phyloP scores from a whole-genome alignment of 2,888 invertebrate species.

The Aporophyla lueneburgensis region DNA sequence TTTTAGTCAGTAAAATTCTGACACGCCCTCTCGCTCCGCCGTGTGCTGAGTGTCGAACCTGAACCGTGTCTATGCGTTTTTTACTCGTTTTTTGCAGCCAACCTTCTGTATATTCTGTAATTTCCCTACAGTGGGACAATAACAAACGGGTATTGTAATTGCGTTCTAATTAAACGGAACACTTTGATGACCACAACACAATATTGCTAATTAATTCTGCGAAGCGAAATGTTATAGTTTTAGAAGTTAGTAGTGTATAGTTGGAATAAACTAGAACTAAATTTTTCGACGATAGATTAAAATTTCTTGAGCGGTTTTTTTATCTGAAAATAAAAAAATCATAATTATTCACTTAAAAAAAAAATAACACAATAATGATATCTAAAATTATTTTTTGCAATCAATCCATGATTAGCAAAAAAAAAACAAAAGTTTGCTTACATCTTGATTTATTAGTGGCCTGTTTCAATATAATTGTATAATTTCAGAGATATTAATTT shows the following conservation, averaged over 20 bases:
- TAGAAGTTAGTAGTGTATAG: not conserved
- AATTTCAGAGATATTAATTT: not conserved
- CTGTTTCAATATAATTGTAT: not conserved
- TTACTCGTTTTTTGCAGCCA: not conserved
- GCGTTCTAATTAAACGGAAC: not conserved
- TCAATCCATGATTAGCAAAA: too few species aligned
- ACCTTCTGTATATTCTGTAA: not conserved
- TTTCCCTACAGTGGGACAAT: not conserved
- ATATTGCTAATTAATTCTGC: not conserved
- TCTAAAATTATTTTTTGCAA: too few species aligned
- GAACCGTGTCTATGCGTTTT: not conserved
- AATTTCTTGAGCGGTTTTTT: too few species aligned
- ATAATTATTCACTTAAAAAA: too few species aligned
- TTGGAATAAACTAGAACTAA: not conserved
- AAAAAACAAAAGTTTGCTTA: too few species aligned
- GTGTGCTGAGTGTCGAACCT: too few species aligned
- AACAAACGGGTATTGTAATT: not conserved
- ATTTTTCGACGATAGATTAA: not conserved
- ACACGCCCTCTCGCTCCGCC: too few species aligned
- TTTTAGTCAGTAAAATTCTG: too few species aligned
- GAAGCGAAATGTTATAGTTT: not conserved
- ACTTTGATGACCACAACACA: conserved; percentile 1
- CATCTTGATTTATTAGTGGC: not conserved
- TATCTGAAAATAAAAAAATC: too few species aligned
- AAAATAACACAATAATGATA: too few species aligned